These are phyloP conservation scores for Pachypanchax playfairii DNA, from an alignment of 2,113 vertebrate genomes.

Conservation along the genomic window DNA sequence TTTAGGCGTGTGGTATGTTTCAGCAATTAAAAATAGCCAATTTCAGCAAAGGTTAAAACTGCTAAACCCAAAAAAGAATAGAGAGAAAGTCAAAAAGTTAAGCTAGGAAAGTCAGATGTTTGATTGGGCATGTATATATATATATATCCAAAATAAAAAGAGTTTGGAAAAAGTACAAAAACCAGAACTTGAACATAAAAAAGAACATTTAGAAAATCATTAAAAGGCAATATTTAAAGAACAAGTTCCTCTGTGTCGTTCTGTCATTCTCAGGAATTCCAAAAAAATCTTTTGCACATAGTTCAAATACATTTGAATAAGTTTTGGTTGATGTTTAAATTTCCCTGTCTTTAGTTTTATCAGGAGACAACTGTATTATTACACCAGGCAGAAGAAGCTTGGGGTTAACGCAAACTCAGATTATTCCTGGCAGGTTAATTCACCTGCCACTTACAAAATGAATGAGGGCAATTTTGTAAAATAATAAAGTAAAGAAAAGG, in stretches of 20 bases:
- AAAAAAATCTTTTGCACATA: constrained; percentile 88
- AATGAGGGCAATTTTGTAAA: constrained; percentile 93
- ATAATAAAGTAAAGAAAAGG: constrained; percentile 86
- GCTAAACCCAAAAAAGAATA: too few relatives aligned
- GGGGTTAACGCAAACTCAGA: constrained; percentile 83
- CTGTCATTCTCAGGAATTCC: constrained; percentile 87
- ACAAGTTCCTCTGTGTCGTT: too few relatives aligned
- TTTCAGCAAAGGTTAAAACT: too few relatives aligned
- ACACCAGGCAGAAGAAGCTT: constrained; percentile 76
- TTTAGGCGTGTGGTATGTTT: neutral
- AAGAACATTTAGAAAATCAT: too few relatives aligned
- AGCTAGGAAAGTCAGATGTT: too few relatives aligned
- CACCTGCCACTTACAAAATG: constrained; percentile 87
- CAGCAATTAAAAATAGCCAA: neutral
- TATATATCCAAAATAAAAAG: too few relatives aligned
- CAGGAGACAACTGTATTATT: constrained; percentile 81
- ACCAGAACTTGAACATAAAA: too few relatives aligned
- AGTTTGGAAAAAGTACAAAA: too few relatives aligned
- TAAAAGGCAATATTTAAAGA: too few relatives aligned
- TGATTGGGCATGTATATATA: too few relatives aligned
- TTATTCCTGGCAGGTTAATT: constrained; percentile 91
- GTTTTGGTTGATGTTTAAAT: constrained; percentile 89
- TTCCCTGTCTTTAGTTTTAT: constrained; percentile 82
- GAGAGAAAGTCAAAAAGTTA: too few relatives aligned
- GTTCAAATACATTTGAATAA: constrained; percentile 91